Evolutionary conservation across 2,888 invertebrate species (phyloP).

Genomic region (Orthosia gothica): DNA sequence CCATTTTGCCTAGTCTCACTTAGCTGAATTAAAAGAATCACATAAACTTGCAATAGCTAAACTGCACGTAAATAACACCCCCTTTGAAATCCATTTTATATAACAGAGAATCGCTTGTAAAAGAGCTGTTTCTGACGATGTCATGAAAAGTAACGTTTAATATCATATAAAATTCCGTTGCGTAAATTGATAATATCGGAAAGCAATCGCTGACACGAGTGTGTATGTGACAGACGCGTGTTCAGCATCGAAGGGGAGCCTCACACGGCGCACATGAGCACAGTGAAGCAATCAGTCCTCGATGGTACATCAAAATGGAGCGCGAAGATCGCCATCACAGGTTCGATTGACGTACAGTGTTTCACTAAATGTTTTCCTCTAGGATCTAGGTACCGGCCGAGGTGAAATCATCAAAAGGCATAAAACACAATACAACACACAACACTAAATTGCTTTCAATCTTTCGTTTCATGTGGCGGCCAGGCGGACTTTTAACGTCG

Average conservation of each 20-base stretch:
- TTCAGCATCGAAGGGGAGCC: constrained; percentile 98
- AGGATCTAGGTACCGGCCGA: constrained; percentile 67
- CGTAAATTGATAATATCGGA: constrained; percentile 53
- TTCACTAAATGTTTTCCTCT: constrained; percentile 64
- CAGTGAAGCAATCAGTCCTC: constrained; percentile 99
- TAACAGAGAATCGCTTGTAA: constrained; percentile 24
- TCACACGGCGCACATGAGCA: constrained; percentile 99
- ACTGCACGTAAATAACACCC: constrained; percentile 49
- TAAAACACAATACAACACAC: constrained; percentile 79
- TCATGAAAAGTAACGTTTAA: constrained; percentile 43
- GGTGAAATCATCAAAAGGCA: constrained; percentile 64
- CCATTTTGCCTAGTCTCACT: constrained; percentile 49
- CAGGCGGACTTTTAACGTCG: constrained; percentile 99
- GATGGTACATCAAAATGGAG: constrained; percentile 99
- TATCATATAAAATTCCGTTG: constrained; percentile 39
- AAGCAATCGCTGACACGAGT: constrained; percentile 77
- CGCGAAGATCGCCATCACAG: constrained; percentile 99
- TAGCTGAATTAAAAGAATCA: constrained; percentile 48
- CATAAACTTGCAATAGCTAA: constrained; percentile 45
- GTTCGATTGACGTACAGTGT: constrained; percentile 93
- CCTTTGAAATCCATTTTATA: constrained; percentile 35
- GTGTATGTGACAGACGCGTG: constrained; percentile 95
- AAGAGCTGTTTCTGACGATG: constrained; percentile 30
- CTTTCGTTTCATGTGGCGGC: constrained; percentile 91
- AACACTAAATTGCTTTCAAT: constrained; percentile 86